phyloP scores from a whole-genome alignment of 64 coral and sea anemone genomes.

The Stichodactyla helianthus region DNA sequence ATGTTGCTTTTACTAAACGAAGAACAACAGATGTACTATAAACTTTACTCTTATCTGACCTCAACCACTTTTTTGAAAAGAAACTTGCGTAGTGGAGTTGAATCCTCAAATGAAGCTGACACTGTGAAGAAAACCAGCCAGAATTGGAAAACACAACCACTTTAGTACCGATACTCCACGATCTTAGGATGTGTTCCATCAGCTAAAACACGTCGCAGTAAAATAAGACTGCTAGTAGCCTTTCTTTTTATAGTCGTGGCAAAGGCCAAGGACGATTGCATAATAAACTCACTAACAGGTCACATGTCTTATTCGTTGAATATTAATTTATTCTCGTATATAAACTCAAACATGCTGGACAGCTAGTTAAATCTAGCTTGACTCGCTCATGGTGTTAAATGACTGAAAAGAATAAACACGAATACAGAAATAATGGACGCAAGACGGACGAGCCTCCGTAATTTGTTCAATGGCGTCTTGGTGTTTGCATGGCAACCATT shows the following conservation, averaged over 20 bases:
- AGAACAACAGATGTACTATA: background rate
- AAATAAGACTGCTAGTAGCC: background rate
- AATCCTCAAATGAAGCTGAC: too few species aligned
- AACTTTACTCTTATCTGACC: too few species aligned
- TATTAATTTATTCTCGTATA: background rate
- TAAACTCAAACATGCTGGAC: background rate
- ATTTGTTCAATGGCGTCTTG: background rate
- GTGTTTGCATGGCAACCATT: conserved; percentile 59
- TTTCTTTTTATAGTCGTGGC: background rate
- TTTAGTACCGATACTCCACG: background rate
- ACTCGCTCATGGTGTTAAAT: background rate
- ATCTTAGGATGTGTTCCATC: background rate
- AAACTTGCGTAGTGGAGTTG: background rate
- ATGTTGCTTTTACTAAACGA: background rate
- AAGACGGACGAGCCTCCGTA: background rate
- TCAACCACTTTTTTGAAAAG: too few species aligned
- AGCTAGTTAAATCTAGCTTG: background rate
- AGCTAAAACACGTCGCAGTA: background rate
- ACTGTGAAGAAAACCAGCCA: background rate
- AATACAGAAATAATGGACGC: background rate
- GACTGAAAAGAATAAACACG: background rate
- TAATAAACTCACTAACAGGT: background rate
- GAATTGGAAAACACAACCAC: background rate
- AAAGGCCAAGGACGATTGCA: background rate
- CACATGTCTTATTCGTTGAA: conserved; percentile 10